These are phyloP conservation scores for Lycia hirtaria DNA, from an alignment of 2,888 invertebrate genomes.

Conservation along the genomic window DNA sequence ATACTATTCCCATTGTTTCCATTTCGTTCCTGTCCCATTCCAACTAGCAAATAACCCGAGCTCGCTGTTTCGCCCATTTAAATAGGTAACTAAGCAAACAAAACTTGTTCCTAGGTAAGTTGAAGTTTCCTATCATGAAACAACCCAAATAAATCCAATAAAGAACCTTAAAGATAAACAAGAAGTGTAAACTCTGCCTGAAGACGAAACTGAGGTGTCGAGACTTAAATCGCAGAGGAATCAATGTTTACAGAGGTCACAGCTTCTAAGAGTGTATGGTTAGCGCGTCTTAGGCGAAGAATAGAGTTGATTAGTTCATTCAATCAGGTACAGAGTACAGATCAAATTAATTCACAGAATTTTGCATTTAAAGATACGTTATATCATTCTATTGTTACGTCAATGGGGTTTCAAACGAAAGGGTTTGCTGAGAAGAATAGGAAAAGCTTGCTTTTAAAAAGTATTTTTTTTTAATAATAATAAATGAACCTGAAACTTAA, in stretches of 20 bases:
- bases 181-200: constrained; percentile 6
- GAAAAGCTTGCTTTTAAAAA: no score
- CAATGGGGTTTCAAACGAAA: no score
- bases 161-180: constrained; percentile 22
- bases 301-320: no score
- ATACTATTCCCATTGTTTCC: neutral
- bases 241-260: neutral
- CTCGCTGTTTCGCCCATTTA: neutral
- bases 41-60: neutral
- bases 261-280: no score
- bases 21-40: neutral
- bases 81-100: constrained; percentile 6
- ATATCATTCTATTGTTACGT: no score
- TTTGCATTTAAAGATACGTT: no score
- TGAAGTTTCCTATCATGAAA: constrained; percentile 11
- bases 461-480: no score
- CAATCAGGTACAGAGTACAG: no score
- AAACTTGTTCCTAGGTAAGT: neutral
- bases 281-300: no score
- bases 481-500: no score
- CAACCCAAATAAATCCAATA: constrained; percentile 17
- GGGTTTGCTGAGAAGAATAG: no score
- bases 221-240: constrained; percentile 3
- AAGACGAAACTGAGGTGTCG: constrained; percentile 18
- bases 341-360: no score